Base-by-base conservation (phyloP, 2,888 invertebrate genomes). In the Pachycephus smyrnensis region DNA sequence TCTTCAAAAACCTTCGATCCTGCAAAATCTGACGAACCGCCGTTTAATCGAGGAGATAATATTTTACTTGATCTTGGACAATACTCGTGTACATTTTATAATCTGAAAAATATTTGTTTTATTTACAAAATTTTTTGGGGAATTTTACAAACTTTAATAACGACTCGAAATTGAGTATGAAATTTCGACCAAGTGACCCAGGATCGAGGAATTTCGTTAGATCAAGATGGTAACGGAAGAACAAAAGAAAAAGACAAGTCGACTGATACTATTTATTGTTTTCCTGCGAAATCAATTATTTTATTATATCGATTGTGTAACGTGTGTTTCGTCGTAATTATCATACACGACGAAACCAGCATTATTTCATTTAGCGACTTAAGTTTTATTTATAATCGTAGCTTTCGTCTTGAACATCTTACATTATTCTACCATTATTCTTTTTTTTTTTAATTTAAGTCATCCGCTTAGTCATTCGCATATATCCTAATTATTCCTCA, bases 401-500 rank as follows among this genome's bases (percentile, higher is more conserved):
- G 23, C 55, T 55, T 23, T 55, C 23, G 55, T 55, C 9, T 55
- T 55, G 55, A 55, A 55, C 55, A 55, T 55, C 55, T 55, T 55
- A 55, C 55, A 55, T 55, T 55, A 55, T 55, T 55, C 55, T 55
- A 9, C 23, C 55, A 55, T 55, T 55, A 55, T 15, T 23, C 31
- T 36, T 15, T 23, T 15, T 30, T 31, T 69, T 12, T 69, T 73
- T 30, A 76, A 33, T 35, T 31, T 32, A n/a, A 73, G 69, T 73
- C 68, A 36, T 73, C 76, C 75, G 71, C 79, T 75, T 80, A 80
- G 77, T 77, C 80, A 31, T 76, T 80, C 23, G 55, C 55, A 55
- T 55, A 55, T 55, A 31, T 33, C 71, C 71, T 32, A 31, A 32
- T 71, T 33, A 71, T 32, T 33, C 71, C 71, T 33, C 71, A 71